Percentiles rank a stretch among this genome's conserved stretches.
phyloP scores from a whole-genome alignment of 2,113 vertebrate genomes.

The Bos indicus region DNA sequence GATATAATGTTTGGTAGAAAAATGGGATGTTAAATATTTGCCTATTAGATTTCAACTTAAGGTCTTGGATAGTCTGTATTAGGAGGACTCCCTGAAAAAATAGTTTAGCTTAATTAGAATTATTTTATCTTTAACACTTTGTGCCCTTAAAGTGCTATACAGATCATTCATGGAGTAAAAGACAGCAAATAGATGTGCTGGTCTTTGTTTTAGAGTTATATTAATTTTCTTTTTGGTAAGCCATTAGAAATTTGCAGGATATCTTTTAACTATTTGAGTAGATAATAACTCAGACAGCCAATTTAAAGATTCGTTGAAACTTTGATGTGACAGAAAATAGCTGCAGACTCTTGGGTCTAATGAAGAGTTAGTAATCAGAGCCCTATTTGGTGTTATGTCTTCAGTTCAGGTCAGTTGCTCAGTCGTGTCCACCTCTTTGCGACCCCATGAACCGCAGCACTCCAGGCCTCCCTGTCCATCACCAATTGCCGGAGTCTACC shows the following conservation, averaged over 20 bases:
- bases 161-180: not conserved
- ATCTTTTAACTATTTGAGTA: constrained; percentile 18
- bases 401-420: not conserved
- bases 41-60: constrained; percentile 28
- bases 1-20: not conserved
- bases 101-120: constrained; percentile 16
- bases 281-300: constrained; percentile 3
- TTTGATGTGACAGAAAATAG: not conserved
- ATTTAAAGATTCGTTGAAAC: constrained; percentile 9
- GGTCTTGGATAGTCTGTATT: not conserved
- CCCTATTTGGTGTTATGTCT: not conserved
- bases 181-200: not conserved
- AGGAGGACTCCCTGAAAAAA: not conserved
- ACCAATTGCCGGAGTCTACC: not conserved
- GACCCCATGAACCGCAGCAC: not conserved
- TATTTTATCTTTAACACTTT: not conserved
- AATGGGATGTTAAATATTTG: constrained; percentile 3
- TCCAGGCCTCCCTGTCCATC: not conserved
- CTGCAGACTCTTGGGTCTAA: not conserved
- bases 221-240: constrained; percentile 30
- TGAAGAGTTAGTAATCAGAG: not conserved
- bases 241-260: not conserved
- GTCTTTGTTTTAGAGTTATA: constrained; percentile 10
- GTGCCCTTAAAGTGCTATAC: not conserved
- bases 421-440: not conserved